Conservation (phyloP, 2,888 invertebrate genomes). For the Athalia cordata region DNA sequence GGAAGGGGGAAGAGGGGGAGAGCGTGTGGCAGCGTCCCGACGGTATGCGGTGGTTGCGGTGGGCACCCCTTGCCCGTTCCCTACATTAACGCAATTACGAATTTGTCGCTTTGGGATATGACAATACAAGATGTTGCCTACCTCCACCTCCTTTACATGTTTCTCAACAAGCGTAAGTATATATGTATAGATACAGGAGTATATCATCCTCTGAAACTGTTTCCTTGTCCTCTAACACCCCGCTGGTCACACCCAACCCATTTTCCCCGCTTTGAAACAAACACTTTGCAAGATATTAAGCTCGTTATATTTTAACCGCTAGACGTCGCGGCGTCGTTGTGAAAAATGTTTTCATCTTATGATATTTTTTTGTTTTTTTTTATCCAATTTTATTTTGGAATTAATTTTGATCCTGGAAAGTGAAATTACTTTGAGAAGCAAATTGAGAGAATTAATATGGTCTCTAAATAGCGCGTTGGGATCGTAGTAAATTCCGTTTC, state of each 20-base stretch:
- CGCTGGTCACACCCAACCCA: neutral
- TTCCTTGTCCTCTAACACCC: neutral
- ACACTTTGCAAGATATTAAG: too few relatives aligned
- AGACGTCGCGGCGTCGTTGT: too few relatives aligned
- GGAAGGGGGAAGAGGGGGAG: constrained; percentile 2
- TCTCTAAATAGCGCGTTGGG: too few relatives aligned
- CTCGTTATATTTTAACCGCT: too few relatives aligned
- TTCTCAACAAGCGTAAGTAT: constrained; percentile 29
- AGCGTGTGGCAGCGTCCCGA: constrained; percentile 40
- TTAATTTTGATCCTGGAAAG: too few relatives aligned
- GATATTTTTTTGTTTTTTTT: too few relatives aligned
- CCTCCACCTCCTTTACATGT: constrained; percentile 52
- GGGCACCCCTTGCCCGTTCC: constrained; percentile 58
- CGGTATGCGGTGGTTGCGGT: constrained; percentile 65
- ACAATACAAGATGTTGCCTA: constrained; percentile 72
- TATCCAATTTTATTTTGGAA: too few relatives aligned
- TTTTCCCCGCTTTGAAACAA: too few relatives aligned
- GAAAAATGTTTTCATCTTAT: too few relatives aligned
- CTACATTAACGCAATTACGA: constrained; percentile 72
- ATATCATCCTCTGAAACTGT: constrained; percentile 3
- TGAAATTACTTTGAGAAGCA: too few relatives aligned
- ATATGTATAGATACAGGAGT: neutral
- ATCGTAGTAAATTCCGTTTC: too few relatives aligned
- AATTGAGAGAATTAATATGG: too few relatives aligned
- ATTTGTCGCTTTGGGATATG: constrained; percentile 71